Percentiles rank a stretch among this genome's conserved stretches.
These are phyloP conservation scores for Thinocorus orbignyianus DNA, from an alignment of 2,113 vertebrate species.

Conservation along the genomic window DNA sequence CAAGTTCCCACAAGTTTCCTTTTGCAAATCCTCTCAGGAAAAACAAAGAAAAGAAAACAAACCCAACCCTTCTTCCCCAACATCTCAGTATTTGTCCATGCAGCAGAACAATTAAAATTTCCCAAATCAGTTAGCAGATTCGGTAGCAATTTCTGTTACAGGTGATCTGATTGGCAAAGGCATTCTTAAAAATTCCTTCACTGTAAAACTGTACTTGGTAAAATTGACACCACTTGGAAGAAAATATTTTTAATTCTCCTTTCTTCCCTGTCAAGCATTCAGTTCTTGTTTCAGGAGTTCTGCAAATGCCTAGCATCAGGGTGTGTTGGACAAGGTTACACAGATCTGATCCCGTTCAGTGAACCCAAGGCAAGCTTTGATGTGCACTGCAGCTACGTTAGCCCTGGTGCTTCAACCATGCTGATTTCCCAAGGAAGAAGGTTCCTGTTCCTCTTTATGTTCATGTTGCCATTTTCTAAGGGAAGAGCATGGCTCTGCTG, in stretches of 20 bases:
- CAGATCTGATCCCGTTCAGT: background rate
- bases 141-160: background rate
- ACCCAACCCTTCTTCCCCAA: background rate
- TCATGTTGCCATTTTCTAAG: background rate
- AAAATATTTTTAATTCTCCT: background rate
- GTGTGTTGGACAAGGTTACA: background rate
- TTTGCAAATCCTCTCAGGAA: background rate
- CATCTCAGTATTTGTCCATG: background rate
- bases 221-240: background rate
- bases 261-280: background rate
- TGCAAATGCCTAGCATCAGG: background rate
- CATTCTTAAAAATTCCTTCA: background rate
- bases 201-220: background rate
- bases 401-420: fast-evolving
- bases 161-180: background rate
- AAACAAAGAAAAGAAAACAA: background rate
- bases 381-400: background rate
- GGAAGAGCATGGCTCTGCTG: background rate
- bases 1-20: background rate
- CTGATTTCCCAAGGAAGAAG: background rate
- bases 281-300: background rate
- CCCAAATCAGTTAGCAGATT: background rate
- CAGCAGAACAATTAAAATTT: background rate
- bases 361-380: background rate
- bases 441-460: background rate